These are phyloP conservation scores for Neopelma chrysocephalum DNA, from an alignment of 2,797 vertebrate genomes.

Conservation along the genomic window DNA sequence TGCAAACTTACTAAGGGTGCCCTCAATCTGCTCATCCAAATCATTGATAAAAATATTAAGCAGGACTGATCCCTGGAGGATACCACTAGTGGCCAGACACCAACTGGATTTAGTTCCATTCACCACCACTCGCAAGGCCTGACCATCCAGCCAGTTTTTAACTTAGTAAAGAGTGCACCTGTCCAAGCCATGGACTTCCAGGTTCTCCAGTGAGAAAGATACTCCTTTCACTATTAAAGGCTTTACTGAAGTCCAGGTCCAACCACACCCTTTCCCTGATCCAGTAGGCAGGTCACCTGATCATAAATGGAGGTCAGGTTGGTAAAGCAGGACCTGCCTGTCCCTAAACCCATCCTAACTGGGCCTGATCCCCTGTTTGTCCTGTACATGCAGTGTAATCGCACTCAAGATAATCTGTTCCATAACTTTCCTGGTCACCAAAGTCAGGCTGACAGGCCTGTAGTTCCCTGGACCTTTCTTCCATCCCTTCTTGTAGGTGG, in stretches of 20 bases:
- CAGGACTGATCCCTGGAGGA: background rate
- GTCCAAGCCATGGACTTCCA: background rate
- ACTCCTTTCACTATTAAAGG: background rate
- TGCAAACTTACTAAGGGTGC: background rate
- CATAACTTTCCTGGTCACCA: background rate
- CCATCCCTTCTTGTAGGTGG: background rate
- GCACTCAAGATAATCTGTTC: background rate
- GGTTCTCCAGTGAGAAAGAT: background rate
- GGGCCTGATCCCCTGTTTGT: background rate
- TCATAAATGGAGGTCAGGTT: background rate
- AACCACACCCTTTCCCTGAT: background rate
- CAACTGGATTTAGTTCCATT: background rate
- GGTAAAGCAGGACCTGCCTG: background rate
- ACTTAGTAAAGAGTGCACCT: background rate
- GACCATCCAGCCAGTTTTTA: background rate
- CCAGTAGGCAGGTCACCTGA: background rate
- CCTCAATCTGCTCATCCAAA: background rate
- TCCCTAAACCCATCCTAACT: background rate
- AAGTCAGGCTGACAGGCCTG: background rate
- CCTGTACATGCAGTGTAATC: rapidly evolving
- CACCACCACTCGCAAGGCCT: background rate
- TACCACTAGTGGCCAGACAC: too few species aligned
- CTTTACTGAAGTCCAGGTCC: background rate
- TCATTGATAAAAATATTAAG: background rate
- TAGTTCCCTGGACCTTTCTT: background rate